Evolutionary conservation across 2,113 vertebrate genomes (phyloP).

Genomic region (Haemorhous mexicanus): DNA sequence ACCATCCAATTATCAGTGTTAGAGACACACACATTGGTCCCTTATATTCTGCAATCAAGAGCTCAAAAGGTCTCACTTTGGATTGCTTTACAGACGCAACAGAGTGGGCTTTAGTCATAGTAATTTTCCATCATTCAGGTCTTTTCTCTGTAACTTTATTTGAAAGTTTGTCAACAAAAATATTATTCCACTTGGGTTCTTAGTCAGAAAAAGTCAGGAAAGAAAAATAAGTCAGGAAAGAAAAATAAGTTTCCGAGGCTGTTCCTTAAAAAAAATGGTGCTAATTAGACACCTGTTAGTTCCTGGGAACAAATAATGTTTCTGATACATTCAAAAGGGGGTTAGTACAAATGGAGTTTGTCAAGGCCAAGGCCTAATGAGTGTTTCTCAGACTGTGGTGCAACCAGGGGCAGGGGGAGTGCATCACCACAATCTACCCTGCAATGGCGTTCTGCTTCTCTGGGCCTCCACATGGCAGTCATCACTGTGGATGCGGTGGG

Average conservation of each 20-base stretch:
- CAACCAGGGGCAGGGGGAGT: background rate
- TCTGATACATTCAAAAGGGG: background rate
- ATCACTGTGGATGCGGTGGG: background rate
- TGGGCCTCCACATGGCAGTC: background rate
- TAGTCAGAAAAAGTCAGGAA: background rate
- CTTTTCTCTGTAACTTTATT: background rate
- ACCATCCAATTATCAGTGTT: background rate
- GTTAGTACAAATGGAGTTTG: background rate
- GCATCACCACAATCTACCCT: background rate
- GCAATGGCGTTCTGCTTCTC: background rate
- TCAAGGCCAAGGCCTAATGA: background rate
- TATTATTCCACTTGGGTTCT: background rate
- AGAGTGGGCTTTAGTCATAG: background rate
- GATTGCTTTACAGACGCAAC: accelerated
- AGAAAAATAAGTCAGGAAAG: background rate
- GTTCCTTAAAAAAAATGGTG: background rate
- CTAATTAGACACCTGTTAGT: background rate
- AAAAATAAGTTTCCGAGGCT: background rate
- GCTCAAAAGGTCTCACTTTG: background rate
- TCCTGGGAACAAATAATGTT: background rate
- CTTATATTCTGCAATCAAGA: background rate
- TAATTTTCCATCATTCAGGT: background rate
- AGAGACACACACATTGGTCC: background rate
- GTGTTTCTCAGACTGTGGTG: background rate
- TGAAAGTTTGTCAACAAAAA: background rate